phyloP scores from a whole-genome alignment of 2,113 vertebrate species.

The Mesitornis unicolor region DNA sequence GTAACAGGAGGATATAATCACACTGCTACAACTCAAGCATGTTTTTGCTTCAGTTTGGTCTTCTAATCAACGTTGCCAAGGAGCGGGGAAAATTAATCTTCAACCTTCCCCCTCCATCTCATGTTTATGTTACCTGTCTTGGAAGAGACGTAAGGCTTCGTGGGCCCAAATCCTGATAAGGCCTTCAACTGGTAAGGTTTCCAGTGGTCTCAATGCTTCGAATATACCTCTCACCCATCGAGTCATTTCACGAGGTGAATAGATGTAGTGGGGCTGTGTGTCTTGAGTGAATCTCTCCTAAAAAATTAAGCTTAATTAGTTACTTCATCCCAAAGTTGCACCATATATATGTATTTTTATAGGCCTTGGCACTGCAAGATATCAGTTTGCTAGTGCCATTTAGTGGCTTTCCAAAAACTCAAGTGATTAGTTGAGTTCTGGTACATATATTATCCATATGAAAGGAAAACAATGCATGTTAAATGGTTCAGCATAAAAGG shows the following conservation, averaged over 20 bases:
- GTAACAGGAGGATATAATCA: not conserved
- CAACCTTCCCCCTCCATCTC: not conserved
- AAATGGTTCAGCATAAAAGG: not conserved
- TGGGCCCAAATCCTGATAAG: slow-evolving; percentile 99
- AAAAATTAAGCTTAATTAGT: not conserved
- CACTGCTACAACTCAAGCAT: not conserved
- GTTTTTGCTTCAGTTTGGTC: not conserved
- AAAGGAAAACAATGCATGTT: not conserved
- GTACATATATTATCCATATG: not conserved
- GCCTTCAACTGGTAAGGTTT: slow-evolving; percentile 94
- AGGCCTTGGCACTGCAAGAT: not conserved
- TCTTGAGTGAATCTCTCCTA: slow-evolving; percentile 98
- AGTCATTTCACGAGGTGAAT: slow-evolving; percentile 98
- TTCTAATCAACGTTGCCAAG: not conserved
- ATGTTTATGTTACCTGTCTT: slow-evolving; percentile 83
- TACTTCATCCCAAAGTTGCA: not conserved
- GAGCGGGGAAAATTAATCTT: not conserved
- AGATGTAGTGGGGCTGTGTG: slow-evolving; percentile 97
- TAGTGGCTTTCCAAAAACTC: not conserved
- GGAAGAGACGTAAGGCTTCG: slow-evolving; percentile 96
- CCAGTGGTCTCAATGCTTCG: slow-evolving; percentile 92
- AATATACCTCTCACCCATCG: slow-evolving; percentile 98
- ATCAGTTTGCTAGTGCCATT: not conserved
- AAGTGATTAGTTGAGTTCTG: not conserved
- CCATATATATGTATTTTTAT: accelerated